These are phyloP conservation scores for Spinibarbus caldwelli DNA, from an alignment of 2,797 vertebrate species.

Conservation along the genomic window DNA sequence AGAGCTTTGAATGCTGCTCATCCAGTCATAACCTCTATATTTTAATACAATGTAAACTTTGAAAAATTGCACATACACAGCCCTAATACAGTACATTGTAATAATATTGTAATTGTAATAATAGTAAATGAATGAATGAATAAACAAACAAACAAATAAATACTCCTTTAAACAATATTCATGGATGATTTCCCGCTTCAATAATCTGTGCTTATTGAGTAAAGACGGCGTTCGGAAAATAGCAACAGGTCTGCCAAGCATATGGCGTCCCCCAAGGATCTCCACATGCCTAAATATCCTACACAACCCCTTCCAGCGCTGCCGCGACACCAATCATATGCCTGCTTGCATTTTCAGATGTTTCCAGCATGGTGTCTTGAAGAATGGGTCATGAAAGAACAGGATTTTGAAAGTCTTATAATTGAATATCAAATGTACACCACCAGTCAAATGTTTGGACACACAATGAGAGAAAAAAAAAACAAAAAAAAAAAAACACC, in stretches of 20 bases:
- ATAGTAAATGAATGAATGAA: neutral
- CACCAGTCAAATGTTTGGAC: neutral
- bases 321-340: neutral
- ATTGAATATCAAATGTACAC: no score
- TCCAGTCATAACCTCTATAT: neutral
- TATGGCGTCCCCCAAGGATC: slow-evolving; percentile 47
- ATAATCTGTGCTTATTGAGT: neutral
- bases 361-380: neutral
- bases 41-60: neutral
- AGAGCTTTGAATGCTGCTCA: neutral
- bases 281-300: slow-evolving; percentile 10
- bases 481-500: no score
- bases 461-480: no score
- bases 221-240: neutral
- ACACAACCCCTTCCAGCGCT: neutral
- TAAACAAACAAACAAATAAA: no score
- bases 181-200: neutral
- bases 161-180: neutral
- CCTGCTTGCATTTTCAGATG: slow-evolving; percentile 13
- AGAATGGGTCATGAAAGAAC: neutral
- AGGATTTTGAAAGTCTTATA: no score
- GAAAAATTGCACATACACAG: neutral
- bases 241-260: slow-evolving; percentile 51
- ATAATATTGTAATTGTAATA: neutral
- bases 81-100: neutral